Conservation (phyloP, 2,888 invertebrate species). For the Lasioglossum malachurum region DNA sequence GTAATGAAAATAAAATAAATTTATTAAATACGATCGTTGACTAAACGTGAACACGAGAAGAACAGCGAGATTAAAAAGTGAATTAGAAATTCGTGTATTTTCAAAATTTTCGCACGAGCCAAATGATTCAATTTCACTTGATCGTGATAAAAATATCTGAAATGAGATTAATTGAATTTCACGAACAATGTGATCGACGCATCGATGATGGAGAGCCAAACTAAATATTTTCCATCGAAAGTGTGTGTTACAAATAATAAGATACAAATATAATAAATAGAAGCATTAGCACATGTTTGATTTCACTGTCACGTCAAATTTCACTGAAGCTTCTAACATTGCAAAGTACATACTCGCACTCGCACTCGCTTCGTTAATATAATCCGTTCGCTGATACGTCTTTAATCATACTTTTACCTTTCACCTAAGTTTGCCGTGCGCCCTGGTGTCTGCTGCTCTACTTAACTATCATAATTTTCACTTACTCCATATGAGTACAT, state of each 20-base stretch:
- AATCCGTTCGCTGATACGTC: neutral
- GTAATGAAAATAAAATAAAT: too few relatives aligned
- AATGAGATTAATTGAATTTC: neutral
- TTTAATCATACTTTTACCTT: slow-evolving; percentile 29
- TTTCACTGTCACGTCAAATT: neutral
- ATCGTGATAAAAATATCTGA: neutral
- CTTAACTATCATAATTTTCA: slow-evolving; percentile 25
- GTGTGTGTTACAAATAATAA: neutral
- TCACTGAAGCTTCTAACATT: neutral
- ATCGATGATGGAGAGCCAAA: neutral
- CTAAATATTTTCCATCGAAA: neutral
- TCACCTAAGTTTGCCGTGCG: neutral
- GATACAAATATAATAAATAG: neutral
- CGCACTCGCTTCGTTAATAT: neutral
- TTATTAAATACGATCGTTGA: too few relatives aligned
- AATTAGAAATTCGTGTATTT: neutral
- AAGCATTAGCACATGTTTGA: neutral
- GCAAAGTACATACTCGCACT: neutral
- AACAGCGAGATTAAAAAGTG: neutral
- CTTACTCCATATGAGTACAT: neutral
- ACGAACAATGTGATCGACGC: neutral
- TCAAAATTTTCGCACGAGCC: neutral
- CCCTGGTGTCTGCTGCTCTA: neutral
- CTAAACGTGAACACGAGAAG: too few relatives aligned
- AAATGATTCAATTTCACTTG: neutral